Evolutionary conservation across 1,140 invertebrate genomes (phyloP), one percentile per base, ranked within the genome.

Genomic region (Leptopilina clavipes): DNA sequence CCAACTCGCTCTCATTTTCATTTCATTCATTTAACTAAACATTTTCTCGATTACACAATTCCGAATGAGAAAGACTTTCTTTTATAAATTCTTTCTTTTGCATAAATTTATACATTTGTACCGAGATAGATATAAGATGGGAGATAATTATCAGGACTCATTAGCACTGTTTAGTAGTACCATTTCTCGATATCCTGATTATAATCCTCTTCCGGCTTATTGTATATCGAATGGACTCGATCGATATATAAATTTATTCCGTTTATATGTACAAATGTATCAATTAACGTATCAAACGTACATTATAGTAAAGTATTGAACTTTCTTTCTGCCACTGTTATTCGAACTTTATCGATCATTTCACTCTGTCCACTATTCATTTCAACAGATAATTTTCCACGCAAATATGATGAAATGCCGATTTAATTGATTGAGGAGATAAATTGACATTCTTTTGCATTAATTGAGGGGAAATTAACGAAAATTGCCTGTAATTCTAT

Each of bases 81-180:
- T 78, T 76, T 43, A 37, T 22, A 25, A 31, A 45, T 8, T 40
- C 9, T 40, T n/a, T n/a, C n/a, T n/a, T n/a, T n/a, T 5, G 37
- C 7, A 7, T 40, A 40, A 8, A 40, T 31, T 31, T 31, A 31
- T 31, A 40, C 37, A 40, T 31, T 31, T 31, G 5, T 31, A 2
- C 5, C 25, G 37, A 70, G 22, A 31, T 56, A 77, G 70, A 82
- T 9, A 40, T 79, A 79, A 76, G 43, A 44, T 70, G 65, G 48
- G 31, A 52, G 81, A 84, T 82, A 65, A 22, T 77, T 79, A 84
- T 84, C 79, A 25, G n/a, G 71, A 54, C 79, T 82, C 79, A 81
- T 84, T 84, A 84, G 75, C 76, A 74, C 73, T 70, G 79, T 76
- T 82, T 71, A 73, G 73, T 56, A 14, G 19, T 65, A 12, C 56